A percentile compares a stretch with the other conserved stretches of the same genome.
These are phyloP conservation scores for Sinocyclocheilus maitianheensis DNA, from an alignment of 2,113 vertebrate species.

Conservation along the genomic window DNA sequence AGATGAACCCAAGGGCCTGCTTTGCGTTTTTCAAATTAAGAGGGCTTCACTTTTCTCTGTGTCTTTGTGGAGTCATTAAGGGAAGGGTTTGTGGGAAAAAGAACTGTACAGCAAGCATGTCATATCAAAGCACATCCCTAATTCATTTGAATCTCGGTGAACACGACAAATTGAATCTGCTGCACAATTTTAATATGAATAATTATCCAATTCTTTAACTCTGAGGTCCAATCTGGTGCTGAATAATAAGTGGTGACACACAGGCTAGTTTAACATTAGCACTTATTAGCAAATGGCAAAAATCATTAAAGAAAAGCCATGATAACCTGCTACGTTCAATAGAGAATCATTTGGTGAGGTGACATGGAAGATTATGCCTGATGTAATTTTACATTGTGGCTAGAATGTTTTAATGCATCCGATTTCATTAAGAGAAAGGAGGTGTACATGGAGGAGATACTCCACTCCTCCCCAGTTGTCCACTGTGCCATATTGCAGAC, in stretches of 20 bases:
- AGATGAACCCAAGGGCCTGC: conserved; percentile 34
- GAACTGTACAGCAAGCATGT: neutral
- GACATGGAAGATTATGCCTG: neutral
- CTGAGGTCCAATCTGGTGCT: neutral
- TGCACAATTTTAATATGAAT: neutral
- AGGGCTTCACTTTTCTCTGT: conserved; percentile 9
- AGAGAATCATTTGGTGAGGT: neutral
- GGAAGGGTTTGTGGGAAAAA: neutral
- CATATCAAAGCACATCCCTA: conserved; percentile 2
- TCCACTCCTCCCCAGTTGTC: neutral
- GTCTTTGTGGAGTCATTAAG: neutral
- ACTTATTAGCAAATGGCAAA: conserved; percentile 6
- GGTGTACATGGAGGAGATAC: neutral
- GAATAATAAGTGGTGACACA: conserved; percentile 30
- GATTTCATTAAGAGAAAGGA: neutral
- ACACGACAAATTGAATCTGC: conserved; percentile 21
- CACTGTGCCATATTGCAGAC: neutral
- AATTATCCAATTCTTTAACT: neutral
- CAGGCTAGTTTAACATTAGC: neutral
- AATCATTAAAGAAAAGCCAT: neutral
- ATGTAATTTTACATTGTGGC: neutral
- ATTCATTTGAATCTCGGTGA: neutral
- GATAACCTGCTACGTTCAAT: neutral
- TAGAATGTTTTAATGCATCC: neutral
- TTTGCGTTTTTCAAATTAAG: conserved; percentile 36